Evolutionary conservation across 1,140 invertebrate genomes (phyloP), one percentile per base, ranked within the genome.

Genomic region (Drosophila ogumai): DNA sequence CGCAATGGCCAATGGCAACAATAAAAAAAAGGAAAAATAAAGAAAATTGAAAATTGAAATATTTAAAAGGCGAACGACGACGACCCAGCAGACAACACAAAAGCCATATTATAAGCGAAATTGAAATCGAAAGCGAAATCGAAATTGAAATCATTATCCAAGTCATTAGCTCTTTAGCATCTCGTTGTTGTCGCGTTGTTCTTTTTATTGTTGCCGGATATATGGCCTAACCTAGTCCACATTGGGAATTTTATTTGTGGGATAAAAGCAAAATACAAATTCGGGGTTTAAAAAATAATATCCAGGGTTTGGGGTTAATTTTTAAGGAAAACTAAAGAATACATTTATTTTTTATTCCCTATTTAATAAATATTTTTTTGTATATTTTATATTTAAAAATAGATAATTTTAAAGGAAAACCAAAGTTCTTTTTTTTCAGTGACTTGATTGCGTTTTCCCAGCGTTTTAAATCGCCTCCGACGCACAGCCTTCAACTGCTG

Each of bases 91-190:
- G 28, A 6, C 31, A 13, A 5, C 19, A 36, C 32, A 49, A 61
- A 43, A 41, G 80, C 69, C 40, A 80, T 77, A 82, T 82, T 82
- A 82, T 82, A 56, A 80, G 65, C 69, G 49, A 82, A 73, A 80
- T 87, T 72, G 49, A 82, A 76, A 79, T 87, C 79, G 71, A 75
- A 86, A 80, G 61, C 77, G 60, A 74, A 87, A 81, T 61, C 56
- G 47, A 79, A 79, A 79, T 82, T 69, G 77, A 68, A 81, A 80
- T 87, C 79, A 87, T 87, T 87, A 87, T 80, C 72, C 84, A 68
- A 88, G 76, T 74, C 84, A 87, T 88, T 84, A 88, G 84, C 80
- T 77, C 56, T 82, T 88, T 87, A 87, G 64, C 82, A 49, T 59
- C 36, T 72, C 22, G 34, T 72, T 71, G 56, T 72, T 86, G 82